A percentile compares a stretch with the other conserved stretches of the same genome.
Evolutionary conservation across 1,140 invertebrate genomes (phyloP).

Genomic region (Battus philenor): DNA sequence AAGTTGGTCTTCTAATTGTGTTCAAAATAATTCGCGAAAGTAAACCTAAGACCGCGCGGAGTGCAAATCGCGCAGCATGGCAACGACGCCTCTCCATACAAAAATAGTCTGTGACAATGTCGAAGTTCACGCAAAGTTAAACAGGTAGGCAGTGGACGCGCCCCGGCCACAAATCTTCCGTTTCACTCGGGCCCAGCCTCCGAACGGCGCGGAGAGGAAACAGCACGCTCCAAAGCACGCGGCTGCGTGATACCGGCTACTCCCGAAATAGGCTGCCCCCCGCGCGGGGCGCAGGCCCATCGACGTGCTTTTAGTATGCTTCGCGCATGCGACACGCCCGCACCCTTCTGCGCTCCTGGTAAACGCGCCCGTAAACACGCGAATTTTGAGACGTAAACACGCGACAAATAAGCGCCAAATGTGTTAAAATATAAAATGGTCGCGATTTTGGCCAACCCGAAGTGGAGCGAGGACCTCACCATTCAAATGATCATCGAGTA

Average conservation of each 20-base stretch:
- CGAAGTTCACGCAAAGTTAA: conserved; percentile 8
- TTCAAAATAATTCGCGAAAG: too few species aligned
- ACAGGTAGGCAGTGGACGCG: conserved; percentile 16
- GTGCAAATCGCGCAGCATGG: neutral
- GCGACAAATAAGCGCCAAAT: conserved; percentile 26
- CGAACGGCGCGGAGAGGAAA: conserved; percentile 60
- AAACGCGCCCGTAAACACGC: conserved; percentile 36
- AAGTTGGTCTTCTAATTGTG: too few species aligned
- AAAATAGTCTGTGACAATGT: conserved; percentile 14
- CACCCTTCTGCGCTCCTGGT: conserved; percentile 68
- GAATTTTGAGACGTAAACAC: conserved; percentile 32
- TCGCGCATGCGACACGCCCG: conserved; percentile 73
- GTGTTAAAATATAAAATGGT: conserved; percentile 52
- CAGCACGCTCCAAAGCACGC: conserved; percentile 72
- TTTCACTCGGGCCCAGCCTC: conserved; percentile 68
- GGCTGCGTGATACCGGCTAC: conserved; percentile 68
- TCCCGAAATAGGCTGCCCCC: conserved; percentile 68
- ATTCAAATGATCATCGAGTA: conserved; percentile 72
- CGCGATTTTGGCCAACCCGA: conserved; percentile 66
- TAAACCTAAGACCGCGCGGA: neutral
- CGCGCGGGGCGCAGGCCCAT: conserved; percentile 57
- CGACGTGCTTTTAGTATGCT: conserved; percentile 76
- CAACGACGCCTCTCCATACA: neutral
- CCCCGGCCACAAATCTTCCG: conserved; percentile 69
- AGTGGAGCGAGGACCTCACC: conserved; percentile 72